Conservation (phyloP, 2,113 vertebrate genomes). For the Phoxinus phoxinus region DNA sequence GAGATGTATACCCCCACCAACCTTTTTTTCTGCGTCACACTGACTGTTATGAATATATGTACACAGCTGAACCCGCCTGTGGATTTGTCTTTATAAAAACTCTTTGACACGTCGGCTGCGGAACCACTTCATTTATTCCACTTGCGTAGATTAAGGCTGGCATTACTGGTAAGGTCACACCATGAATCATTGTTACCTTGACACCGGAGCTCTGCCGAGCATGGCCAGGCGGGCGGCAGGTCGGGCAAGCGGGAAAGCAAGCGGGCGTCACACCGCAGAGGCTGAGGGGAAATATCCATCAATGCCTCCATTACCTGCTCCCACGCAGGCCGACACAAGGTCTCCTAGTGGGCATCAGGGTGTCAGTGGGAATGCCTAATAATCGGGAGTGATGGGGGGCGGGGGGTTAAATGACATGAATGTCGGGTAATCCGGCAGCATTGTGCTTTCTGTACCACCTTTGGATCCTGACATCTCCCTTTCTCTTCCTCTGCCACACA, state of each 20-base stretch:
- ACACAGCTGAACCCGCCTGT: slow-evolving; percentile 69
- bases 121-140: slow-evolving; percentile 83
- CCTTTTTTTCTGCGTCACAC: slow-evolving; percentile 55
- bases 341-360: slow-evolving; percentile 33
- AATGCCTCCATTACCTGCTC: slow-evolving; percentile 59
- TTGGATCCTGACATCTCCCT: neutral
- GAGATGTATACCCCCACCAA: slow-evolving; percentile 59
- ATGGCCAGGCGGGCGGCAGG: slow-evolving; percentile 55
- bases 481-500: slow-evolving; percentile 2
- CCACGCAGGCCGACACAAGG: slow-evolving; percentile 32
- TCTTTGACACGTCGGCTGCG: slow-evolving; percentile 73
- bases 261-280: slow-evolving; percentile 12
- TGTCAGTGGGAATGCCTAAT: slow-evolving; percentile 30
- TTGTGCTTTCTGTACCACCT: slow-evolving; percentile 8
- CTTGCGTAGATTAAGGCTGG: slow-evolving; percentile 83
- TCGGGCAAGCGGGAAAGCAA: slow-evolving; percentile 63
- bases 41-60: slow-evolving; percentile 81
- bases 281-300: slow-evolving; percentile 70
- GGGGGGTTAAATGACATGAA: slow-evolving; percentile 10
- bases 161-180: slow-evolving; percentile 84
- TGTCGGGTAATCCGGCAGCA: neutral
- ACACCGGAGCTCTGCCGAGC: slow-evolving; percentile 70
- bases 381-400: slow-evolving; percentile 20
- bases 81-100: slow-evolving; percentile 83
- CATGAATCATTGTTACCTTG: slow-evolving; percentile 81